phyloP scores from a whole-genome alignment of 1,140 invertebrate genomes.

The Macrosteles quadrilineatus region DNA sequence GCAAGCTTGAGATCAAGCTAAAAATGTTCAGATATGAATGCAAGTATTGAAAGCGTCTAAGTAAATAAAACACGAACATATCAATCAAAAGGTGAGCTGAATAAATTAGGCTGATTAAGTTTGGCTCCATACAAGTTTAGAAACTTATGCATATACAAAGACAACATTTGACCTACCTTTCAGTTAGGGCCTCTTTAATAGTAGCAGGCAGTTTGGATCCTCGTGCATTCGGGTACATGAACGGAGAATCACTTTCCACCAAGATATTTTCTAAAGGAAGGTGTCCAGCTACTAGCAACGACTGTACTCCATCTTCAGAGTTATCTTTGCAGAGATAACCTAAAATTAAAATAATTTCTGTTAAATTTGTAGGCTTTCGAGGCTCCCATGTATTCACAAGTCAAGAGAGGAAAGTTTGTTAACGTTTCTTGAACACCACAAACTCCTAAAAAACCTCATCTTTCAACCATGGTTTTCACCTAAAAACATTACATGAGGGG shows the following conservation, averaged over 20 bases:
- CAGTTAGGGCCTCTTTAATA: conserved; percentile 84
- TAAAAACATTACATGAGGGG: too few relatives aligned
- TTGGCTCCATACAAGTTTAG: too few relatives aligned
- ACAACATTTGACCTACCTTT: too few relatives aligned
- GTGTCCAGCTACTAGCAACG: conserved; percentile 75
- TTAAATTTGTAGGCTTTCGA: conserved; percentile 17
- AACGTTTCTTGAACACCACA: background rate
- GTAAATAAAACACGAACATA: too few relatives aligned
- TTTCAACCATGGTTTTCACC: background rate
- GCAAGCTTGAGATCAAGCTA: too few relatives aligned
- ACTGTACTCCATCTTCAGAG: conserved; percentile 84
- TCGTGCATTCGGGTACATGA: conserved; percentile 94
- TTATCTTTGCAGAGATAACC: conserved; percentile 94
- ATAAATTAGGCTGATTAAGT: too few relatives aligned
- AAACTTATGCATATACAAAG: too few relatives aligned
- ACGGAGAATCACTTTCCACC: conserved; percentile 92
- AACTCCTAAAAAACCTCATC: conserved; percentile 7
- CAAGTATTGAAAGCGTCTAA: too few relatives aligned
- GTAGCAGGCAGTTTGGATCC: conserved; percentile 86
- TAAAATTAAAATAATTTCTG: conserved; percentile 51
- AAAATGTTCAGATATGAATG: too few relatives aligned
- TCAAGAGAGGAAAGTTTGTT: background rate
- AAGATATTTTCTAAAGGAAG: conserved; percentile 82
- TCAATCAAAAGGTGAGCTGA: too few relatives aligned
- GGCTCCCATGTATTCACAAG: background rate